These are phyloP conservation scores for Microcebus lehilahytsara DNA, from an alignment of 2,113 vertebrate species.

Conservation along the genomic window DNA sequence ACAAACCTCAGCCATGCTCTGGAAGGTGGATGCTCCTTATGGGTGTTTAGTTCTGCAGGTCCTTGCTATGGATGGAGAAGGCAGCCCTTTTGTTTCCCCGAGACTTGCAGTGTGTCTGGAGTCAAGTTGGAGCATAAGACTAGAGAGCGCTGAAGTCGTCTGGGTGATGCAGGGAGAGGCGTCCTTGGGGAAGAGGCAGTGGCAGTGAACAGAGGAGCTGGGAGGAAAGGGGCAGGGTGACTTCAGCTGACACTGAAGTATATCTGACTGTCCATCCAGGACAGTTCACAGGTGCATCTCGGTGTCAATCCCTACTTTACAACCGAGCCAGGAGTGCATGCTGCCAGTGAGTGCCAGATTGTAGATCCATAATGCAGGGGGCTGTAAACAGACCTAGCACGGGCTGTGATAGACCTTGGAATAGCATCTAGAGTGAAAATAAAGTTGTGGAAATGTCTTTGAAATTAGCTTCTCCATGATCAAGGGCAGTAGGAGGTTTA, in stretches of 20 bases:
- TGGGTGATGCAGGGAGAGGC: background rate
- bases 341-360: background rate
- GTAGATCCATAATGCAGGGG: background rate
- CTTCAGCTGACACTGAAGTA: background rate
- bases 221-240: background rate
- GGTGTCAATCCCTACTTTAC: background rate
- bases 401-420: background rate
- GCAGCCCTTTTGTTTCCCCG: background rate
- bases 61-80: background rate
- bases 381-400: background rate
- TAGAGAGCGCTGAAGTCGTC: background rate
- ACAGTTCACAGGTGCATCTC: background rate
- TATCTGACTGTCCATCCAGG: background rate
- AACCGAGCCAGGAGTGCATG: background rate
- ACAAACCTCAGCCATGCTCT: background rate
- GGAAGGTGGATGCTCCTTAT: background rate
- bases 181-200: background rate
- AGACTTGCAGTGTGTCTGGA: background rate
- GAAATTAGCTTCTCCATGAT: background rate
- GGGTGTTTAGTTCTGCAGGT: background rate
- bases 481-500: background rate
- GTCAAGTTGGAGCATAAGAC: background rate
- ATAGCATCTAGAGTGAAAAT: background rate
- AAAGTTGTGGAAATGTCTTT: conserved; percentile 1
- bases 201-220: background rate